phyloP scores from a whole-genome alignment of 2,797 vertebrate species.

The Xiphophorus birchmanni region DNA sequence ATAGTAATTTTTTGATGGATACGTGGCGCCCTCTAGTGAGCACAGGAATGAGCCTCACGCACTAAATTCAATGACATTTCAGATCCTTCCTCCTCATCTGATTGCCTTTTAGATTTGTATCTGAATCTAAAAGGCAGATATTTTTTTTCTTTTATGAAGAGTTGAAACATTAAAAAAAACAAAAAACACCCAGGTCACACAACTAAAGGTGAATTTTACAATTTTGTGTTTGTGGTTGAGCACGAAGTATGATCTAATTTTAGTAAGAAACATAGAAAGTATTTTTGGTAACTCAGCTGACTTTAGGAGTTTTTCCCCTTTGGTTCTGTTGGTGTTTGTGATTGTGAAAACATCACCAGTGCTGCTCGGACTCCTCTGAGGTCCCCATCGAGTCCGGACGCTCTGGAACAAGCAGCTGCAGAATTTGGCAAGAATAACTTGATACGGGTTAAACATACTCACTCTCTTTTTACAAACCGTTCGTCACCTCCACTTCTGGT shows the following conservation, averaged over 20 bases:
- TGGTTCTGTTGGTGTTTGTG: background rate
- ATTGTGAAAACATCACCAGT: background rate
- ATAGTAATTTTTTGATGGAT: background rate
- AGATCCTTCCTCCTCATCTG: background rate
- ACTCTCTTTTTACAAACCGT: background rate
- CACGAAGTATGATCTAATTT: background rate
- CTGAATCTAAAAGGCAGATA: background rate
- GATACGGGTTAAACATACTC: background rate
- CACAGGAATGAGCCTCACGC: background rate
- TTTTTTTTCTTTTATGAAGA: background rate
- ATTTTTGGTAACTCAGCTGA: background rate
- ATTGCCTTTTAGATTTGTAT: background rate
- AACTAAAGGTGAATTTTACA: background rate
- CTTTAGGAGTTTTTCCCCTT: background rate
- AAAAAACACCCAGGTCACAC: background rate
- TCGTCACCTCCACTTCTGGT: background rate
- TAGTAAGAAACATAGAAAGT: background rate
- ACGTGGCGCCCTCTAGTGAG: conserved; percentile 44
- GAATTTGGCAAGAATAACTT: background rate
- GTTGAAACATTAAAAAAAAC: background rate
- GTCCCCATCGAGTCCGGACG: background rate
- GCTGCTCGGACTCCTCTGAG: background rate
- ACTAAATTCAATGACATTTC: background rate
- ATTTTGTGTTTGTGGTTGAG: background rate
- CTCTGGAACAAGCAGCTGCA: background rate